Conservation (phyloP, 2,888 invertebrate species). For the Coleophora deauratella region DNA sequence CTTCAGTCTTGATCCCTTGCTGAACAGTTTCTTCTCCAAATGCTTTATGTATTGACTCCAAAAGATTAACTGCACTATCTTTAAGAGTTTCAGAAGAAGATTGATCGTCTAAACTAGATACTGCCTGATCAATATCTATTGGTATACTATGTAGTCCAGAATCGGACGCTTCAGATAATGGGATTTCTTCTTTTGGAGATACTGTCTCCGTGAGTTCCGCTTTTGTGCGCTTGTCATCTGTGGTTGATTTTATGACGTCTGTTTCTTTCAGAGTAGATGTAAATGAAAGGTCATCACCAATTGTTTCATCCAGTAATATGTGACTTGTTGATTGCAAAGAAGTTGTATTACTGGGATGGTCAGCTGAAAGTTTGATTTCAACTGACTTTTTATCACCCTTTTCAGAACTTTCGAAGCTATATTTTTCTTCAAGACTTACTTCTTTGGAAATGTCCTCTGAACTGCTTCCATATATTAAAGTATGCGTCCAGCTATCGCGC, state of each 20-base stretch:
- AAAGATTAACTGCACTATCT: conserved; percentile 35
- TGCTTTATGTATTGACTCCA: conserved; percentile 56
- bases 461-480: conserved; percentile 41
- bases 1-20: conserved; percentile 60
- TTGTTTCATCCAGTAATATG: conserved; percentile 19
- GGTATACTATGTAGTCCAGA: conserved; percentile 45
- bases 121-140: conserved; percentile 25
- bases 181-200: conserved; percentile 35
- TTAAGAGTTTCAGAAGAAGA: conserved; percentile 21
- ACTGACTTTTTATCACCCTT: conserved; percentile 35
- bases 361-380: conserved; percentile 12
- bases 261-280: conserved; percentile 27
- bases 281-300: conserved; percentile 19
- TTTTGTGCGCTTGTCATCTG: conserved; percentile 11
- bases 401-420: conserved; percentile 54
- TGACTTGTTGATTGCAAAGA: conserved; percentile 26
- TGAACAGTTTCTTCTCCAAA: conserved; percentile 51
- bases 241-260: conserved; percentile 4
- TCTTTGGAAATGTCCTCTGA: conserved; percentile 62
- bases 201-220: conserved; percentile 9
- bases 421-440: conserved; percentile 60
- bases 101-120: conserved; percentile 14
- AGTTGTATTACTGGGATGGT: conserved; percentile 19
- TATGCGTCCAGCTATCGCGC: conserved; percentile 28
- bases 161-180: conserved; percentile 38